These are phyloP conservation scores for Thalassarche chlororhynchos DNA, from an alignment of 2,113 vertebrate species.

Conservation along the genomic window DNA sequence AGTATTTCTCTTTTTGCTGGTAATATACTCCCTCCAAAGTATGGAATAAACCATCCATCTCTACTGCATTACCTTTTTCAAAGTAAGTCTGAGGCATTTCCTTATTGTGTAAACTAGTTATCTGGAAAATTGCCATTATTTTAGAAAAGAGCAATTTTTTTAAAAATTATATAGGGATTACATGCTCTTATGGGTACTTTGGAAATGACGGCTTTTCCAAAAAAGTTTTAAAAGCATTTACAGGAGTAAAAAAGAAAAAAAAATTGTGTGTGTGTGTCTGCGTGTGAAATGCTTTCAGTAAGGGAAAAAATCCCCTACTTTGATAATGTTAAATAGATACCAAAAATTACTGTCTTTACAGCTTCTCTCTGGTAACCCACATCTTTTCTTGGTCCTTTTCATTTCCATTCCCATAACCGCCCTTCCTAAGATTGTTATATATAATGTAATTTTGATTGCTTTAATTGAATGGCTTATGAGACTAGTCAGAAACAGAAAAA, in stretches of 20 bases:
- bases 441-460: conserved; percentile 52
- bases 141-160: conserved; percentile 68
- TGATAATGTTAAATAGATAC: conserved; percentile 63
- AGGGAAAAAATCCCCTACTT: not conserved
- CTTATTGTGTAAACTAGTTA: conserved; percentile 77
- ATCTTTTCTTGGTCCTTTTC: conserved; percentile 19
- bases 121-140: conserved; percentile 75
- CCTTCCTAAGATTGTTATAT: conserved; percentile 14
- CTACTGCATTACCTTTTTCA: conserved; percentile 31
- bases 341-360: conserved; percentile 50
- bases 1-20: conserved; percentile 12
- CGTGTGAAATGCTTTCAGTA: conserved; percentile 4
- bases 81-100: conserved; percentile 57
- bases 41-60: not conserved
- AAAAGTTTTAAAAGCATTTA: conserved; percentile 73
- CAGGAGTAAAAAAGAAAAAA: not conserved
- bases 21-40: not conserved
- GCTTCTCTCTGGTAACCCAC: not conserved
- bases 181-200: conserved; percentile 70
- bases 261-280: not conserved
- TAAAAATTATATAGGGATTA: conserved; percentile 68
- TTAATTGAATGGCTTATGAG: conserved; percentile 17
- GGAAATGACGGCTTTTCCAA: conserved; percentile 68
- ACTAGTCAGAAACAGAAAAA: conserved; percentile 23
- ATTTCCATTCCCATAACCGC: conserved; percentile 54